A percentile compares a stretch with the other conserved stretches of the same genome.
Evolutionary conservation across 2,888 invertebrate genomes (phyloP).

Genomic region (Hemaris fuciformis): DNA sequence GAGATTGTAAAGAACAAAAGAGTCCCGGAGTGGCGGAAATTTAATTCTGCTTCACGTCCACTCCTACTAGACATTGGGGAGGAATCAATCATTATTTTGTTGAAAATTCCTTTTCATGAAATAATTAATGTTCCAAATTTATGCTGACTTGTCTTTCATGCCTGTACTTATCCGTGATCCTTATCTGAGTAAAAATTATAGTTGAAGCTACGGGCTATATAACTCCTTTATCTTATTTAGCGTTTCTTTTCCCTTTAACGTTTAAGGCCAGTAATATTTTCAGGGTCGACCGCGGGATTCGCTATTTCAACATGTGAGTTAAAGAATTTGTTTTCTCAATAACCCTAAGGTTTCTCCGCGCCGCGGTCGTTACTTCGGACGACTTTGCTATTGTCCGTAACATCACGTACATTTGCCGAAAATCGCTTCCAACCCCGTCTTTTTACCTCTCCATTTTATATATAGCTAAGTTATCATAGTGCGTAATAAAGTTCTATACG

Average conservation of each 20-base stretch:
- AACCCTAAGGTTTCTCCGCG: constrained; percentile 33
- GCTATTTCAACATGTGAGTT: constrained; percentile 30
- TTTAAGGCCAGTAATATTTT: constrained; percentile 24
- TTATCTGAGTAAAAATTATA: not conserved
- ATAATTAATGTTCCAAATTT: constrained; percentile 14
- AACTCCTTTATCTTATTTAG: constrained; percentile 28
- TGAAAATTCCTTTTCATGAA: constrained; percentile 16
- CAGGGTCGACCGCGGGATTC: constrained; percentile 39
- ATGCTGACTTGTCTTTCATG: constrained; percentile 6
- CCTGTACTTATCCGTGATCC: not conserved
- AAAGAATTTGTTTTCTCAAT: constrained; percentile 40
- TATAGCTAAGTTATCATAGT: constrained; percentile 34
- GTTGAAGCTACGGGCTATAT: constrained; percentile 4
- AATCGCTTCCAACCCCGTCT: constrained; percentile 30
- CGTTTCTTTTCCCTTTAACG: constrained; percentile 31
- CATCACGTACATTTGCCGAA: constrained; percentile 37
- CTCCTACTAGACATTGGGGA: constrained; percentile 51
- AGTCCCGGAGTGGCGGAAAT: constrained; percentile 54
- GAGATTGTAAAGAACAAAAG: constrained; percentile 68
- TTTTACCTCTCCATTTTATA: constrained; percentile 39
- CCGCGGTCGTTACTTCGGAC: constrained; percentile 41
- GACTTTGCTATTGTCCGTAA: constrained; percentile 43
- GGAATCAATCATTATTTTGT: constrained; percentile 53
- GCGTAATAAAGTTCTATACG: constrained; percentile 38
- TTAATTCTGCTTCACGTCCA: constrained; percentile 54